Evolutionary conservation across 2,797 vertebrate genomes (phyloP).

Genomic region (Falco biarmicus): DNA sequence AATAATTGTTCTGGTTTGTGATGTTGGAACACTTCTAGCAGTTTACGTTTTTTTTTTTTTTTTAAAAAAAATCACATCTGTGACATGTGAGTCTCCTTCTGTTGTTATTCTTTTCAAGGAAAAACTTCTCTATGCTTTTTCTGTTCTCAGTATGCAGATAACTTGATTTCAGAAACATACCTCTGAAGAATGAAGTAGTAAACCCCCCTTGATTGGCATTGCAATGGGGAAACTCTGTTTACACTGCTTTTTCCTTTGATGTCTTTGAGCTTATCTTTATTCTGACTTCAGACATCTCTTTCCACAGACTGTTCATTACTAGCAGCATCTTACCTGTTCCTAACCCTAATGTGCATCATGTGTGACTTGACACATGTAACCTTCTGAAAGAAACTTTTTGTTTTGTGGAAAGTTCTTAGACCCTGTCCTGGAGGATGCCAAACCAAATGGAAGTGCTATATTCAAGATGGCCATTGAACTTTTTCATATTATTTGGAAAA

Average conservation of each 20-base stretch:
- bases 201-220: not conserved
- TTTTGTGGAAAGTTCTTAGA: not conserved
- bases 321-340: not conserved
- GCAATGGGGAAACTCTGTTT: not conserved
- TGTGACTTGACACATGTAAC: not conserved
- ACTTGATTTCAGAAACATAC: not conserved
- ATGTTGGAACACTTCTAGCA: not conserved
- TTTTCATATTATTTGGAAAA: not conserved
- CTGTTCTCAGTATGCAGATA: not conserved
- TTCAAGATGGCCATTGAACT: not conserved
- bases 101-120: not conserved
- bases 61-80: not conserved
- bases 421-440: not conserved
- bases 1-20: not conserved
- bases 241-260: not conserved
- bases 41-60: not conserved
- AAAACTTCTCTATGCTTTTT: not conserved
- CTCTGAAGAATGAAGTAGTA: not conserved
- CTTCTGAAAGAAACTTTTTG: not conserved
- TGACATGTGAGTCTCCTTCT: not conserved
- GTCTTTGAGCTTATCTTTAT: not conserved
- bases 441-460: not conserved
- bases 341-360: not conserved
- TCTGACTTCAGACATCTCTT: not conserved
- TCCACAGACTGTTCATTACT: not conserved